Conservation (phyloP, 2,888 invertebrate genomes). For the Oscheius sp. region DNA sequence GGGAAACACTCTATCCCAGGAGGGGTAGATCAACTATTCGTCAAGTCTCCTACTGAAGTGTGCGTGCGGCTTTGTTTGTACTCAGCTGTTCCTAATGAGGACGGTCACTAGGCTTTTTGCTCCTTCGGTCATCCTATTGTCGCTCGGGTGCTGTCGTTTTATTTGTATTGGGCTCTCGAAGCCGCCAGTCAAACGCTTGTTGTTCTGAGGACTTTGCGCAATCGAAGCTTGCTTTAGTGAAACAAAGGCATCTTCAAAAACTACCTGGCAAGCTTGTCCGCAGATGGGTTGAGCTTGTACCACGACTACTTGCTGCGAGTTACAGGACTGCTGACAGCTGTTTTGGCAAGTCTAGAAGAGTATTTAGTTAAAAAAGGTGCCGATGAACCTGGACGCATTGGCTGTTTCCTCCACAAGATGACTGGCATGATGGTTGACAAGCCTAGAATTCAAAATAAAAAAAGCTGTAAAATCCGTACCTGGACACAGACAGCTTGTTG, state of each 20-base stretch:
- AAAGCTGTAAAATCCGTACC: too few relatives aligned
- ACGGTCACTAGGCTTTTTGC: constrained; percentile 33
- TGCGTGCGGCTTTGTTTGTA: constrained; percentile 32
- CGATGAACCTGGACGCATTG: constrained; percentile 52
- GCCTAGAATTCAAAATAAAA: constrained; percentile 31
- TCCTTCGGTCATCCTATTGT: constrained; percentile 33
- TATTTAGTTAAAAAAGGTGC: too few relatives aligned
- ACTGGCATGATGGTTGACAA: constrained; percentile 58
- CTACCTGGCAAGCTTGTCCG: constrained; percentile 64
- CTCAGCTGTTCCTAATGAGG: constrained; percentile 36
- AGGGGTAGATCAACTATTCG: background rate
- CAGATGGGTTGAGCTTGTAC: constrained; percentile 59
- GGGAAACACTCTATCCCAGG: too few relatives aligned
- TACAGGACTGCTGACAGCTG: constrained; percentile 59
- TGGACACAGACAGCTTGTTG: constrained; percentile 44
- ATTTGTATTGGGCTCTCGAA: constrained; percentile 34
- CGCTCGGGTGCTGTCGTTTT: constrained; percentile 35
- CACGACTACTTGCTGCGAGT: constrained; percentile 59
- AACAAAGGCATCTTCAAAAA: background rate
- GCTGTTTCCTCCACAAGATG: constrained; percentile 51
- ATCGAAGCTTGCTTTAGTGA: constrained; percentile 24
- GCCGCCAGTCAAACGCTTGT: constrained; percentile 35
- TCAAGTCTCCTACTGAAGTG: constrained; percentile 30
- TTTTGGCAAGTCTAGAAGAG: constrained; percentile 40
- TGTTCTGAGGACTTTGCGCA: constrained; percentile 36